Percentiles rank a stretch among this genome's conserved stretches.
phyloP scores from a whole-genome alignment of 1,140 invertebrate species.

The Probaryconus sp. region DNA sequence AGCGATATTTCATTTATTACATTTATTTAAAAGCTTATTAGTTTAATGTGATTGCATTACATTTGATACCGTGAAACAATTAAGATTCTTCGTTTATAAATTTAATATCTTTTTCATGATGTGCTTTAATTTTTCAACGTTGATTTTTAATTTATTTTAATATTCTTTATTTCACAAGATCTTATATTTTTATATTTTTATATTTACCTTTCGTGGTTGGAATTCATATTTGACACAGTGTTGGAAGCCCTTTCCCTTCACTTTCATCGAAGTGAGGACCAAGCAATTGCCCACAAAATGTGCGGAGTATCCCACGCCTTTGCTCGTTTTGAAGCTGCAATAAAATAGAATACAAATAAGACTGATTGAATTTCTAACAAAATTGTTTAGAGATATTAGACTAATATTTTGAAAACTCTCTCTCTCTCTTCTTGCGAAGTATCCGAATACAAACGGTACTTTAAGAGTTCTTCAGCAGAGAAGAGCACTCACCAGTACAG shows the following conservation, averaged over 20 bases:
- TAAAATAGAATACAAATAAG: conserved; percentile 32
- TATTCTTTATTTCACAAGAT: conserved; percentile 4
- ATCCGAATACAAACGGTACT: conserved; percentile 10
- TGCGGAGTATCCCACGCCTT: conserved; percentile 99
- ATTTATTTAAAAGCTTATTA: too few relatives aligned
- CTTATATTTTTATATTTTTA: conserved; percentile 1
- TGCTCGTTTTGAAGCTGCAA: conserved; percentile 98
- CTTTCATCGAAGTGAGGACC: conserved; percentile 98
- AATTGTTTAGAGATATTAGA: conserved; percentile 37
- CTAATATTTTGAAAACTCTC: conserved; percentile 29
- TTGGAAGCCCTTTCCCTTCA: conserved; percentile 99
- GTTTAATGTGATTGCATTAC: too few relatives aligned
- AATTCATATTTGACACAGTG: conserved; percentile 99
- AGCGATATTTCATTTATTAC: too few relatives aligned
- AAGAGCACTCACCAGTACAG: conserved; percentile 91
- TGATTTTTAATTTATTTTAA: too few relatives aligned
- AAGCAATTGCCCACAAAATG: conserved; percentile 99
- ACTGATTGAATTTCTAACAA: conserved; percentile 1
- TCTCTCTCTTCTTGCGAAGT: conserved; percentile 22
- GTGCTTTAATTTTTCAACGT: too few relatives aligned
- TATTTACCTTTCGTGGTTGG: conserved; percentile 93
- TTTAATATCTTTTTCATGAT: too few relatives aligned
- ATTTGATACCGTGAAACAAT: too few relatives aligned
- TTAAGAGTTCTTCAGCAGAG: conserved; percentile 24
- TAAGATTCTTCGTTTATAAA: too few relatives aligned